Evolutionary conservation across 2,113 vertebrate species (phyloP).

Genomic region (Uria lomvia): DNA sequence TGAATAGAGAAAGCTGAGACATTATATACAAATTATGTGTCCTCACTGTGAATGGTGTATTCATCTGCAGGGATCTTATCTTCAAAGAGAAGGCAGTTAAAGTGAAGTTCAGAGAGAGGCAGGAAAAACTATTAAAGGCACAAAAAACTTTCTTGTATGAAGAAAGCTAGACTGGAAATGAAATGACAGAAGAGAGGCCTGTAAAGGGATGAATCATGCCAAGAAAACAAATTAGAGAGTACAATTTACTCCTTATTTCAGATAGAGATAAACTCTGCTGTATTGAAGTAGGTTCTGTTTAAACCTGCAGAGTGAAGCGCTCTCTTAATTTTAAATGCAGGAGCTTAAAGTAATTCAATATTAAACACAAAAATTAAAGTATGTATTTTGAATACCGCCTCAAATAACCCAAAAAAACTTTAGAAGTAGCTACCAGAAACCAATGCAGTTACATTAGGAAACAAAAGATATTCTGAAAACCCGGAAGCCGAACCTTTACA

Average conservation of each 20-base stretch:
- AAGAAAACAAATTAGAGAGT: conserved; percentile 10
- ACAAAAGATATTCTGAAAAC: neutral
- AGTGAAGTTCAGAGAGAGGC: neutral
- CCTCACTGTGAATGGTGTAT: neutral
- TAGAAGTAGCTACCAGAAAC: neutral
- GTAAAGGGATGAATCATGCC: neutral
- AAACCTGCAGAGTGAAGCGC: neutral
- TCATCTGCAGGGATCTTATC: conserved; percentile 22
- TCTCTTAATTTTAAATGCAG: neutral
- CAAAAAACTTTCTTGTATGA: neutral
- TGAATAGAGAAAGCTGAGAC: neutral
- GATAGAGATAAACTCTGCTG: neutral
- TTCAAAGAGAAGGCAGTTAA: conserved; percentile 20
- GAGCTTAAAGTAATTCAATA: neutral
- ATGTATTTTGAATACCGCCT: neutral
- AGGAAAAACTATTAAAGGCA: conserved; percentile 9
- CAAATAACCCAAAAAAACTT: neutral
- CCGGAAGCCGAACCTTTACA: neutral
- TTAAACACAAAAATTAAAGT: neutral
- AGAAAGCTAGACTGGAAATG: neutral
- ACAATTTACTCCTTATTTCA: neutral
- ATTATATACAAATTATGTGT: neutral
- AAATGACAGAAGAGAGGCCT: neutral
- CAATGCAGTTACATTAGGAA: neutral
- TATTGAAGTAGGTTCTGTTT: neutral